Conservation (phyloP, 2,888 invertebrate species). For the Cephus sareptanus region DNA sequence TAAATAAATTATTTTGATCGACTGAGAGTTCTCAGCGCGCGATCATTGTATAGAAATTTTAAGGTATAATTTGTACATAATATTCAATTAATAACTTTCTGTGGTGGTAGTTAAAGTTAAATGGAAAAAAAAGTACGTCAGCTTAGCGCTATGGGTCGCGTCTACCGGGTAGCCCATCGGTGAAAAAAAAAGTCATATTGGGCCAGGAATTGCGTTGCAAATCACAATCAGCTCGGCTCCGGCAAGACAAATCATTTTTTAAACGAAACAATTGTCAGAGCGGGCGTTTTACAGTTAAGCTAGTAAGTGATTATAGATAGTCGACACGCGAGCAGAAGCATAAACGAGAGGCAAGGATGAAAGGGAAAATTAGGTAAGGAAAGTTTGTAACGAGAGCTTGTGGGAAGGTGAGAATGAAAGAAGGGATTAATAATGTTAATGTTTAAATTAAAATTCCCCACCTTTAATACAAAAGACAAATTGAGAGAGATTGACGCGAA, state of each 20-base stretch:
- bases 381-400: neutral
- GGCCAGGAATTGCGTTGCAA: conserved; percentile 67
- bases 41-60: neutral
- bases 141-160: conserved; percentile 27
- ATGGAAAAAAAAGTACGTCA: neutral
- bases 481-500: neutral
- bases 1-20: neutral
- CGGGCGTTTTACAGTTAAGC: conserved; percentile 63
- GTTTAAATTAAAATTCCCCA: neutral
- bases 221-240: conserved; percentile 66
- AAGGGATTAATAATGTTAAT: neutral
- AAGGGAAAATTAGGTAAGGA: conserved; percentile 23
- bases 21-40: neutral
- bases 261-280: conserved; percentile 61
- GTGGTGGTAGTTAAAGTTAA: neutral
- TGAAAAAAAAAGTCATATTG: conserved; percentile 44
- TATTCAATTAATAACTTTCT: neutral
- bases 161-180: conserved; percentile 37
- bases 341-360: neutral
- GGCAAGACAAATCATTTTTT: conserved; percentile 62
- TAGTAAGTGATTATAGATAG: conserved; percentile 59
- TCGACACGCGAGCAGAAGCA: conserved; percentile 32
- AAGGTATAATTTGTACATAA: neutral
- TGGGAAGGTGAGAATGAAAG: neutral
- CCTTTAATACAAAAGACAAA: neutral